These are phyloP conservation scores for Simalia tracyae DNA, from an alignment of 2,797 vertebrate genomes.

Conservation along the genomic window DNA sequence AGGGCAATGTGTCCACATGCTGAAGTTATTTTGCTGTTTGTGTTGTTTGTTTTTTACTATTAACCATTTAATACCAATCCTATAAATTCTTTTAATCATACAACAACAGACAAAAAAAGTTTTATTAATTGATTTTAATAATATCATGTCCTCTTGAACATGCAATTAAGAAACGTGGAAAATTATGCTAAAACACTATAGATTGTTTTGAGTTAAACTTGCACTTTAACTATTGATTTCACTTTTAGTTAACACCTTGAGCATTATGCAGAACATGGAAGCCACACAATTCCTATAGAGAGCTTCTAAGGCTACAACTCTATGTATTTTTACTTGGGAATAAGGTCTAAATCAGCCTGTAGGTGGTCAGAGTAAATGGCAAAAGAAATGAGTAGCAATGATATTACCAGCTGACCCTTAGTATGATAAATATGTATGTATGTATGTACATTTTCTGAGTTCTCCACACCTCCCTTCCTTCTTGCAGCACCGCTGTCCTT, in stretches of 20 bases:
- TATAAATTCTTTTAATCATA: background rate
- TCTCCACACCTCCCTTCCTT: background rate
- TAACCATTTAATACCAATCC: background rate
- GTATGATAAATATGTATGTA: background rate
- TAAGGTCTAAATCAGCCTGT: background rate
- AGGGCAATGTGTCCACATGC: background rate
- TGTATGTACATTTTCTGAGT: background rate
- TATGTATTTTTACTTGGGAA: background rate
- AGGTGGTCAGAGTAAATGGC: background rate
- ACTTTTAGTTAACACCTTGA: background rate
- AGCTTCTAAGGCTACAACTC: background rate
- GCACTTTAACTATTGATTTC: background rate
- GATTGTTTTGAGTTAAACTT: background rate
- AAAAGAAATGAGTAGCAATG: background rate
- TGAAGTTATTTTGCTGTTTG: background rate
- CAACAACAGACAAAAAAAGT: background rate
- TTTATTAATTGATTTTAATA: slow-evolving; percentile 14
- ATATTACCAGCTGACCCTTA: background rate
- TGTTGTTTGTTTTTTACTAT: background rate
- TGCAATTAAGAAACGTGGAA: background rate
- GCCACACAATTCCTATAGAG: background rate
- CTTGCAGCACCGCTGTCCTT: background rate
- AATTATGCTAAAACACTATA: background rate
- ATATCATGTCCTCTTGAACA: background rate
- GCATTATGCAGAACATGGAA: background rate